These are phyloP conservation scores for Anneissia japonica DNA, from an alignment of 35 echinoderm and acorn worm genomes.

Conservation along the genomic window DNA sequence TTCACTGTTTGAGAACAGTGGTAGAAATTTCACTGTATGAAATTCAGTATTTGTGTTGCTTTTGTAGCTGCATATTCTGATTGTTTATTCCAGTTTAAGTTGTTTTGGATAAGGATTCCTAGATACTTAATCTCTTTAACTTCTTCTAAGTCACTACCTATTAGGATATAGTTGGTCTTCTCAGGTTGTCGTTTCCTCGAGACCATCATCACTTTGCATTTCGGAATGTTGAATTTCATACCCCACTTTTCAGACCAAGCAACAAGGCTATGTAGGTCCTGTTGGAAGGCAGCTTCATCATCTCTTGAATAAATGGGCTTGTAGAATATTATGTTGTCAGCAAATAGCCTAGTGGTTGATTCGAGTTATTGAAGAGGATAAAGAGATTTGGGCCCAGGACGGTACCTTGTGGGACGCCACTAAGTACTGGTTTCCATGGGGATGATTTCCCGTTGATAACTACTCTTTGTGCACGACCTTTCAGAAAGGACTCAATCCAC, in stretches of 20 bases:
- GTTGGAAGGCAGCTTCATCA: background rate
- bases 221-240: constrained; percentile 17
- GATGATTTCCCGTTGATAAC: constrained; percentile 20
- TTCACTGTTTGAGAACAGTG: background rate
- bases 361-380: background rate
- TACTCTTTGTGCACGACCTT: background rate
- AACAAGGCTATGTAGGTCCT: background rate
- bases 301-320: background rate
- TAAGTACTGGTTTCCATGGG: constrained; percentile 10
- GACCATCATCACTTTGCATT: constrained; percentile 21
- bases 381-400: constrained; percentile 11
- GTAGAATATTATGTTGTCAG: constrained; percentile 1
- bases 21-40: background rate
- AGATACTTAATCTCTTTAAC: background rate
- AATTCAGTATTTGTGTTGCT: background rate
- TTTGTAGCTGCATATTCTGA: background rate
- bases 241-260: background rate
- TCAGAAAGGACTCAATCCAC: constrained; percentile 13
- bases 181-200: constrained; percentile 7
- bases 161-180: background rate
- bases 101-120: background rate
- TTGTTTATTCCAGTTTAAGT: background rate
- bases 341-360: too few relatives aligned
- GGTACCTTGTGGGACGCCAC: constrained; percentile 23
- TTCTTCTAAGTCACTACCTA: background rate